Base-by-base conservation (phyloP, 2,797 vertebrate species). In the Molossus molossus region DNA sequence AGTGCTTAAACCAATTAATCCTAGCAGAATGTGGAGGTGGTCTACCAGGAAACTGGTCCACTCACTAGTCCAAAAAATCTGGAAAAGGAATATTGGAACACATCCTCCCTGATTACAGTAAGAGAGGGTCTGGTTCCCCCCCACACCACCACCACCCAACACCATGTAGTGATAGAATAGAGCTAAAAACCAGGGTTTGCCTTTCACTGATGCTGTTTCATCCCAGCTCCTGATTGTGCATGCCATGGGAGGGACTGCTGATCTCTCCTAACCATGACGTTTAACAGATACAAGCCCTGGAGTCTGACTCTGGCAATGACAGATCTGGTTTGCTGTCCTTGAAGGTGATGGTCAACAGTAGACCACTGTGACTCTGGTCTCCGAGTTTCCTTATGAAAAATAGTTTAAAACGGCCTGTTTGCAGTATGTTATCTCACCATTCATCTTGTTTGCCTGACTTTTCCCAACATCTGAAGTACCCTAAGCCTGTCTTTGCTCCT, bases 401-500 rank as follows among this genome's bases (percentile, higher is more conserved):
- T 12, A 2, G 3, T 48, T 96, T 87, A 57, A 45, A 40, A 76
- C 85, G 33, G 10, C 2, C 7, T 69, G 3, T 6, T 82, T 18
- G 4, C 27, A 85, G 3, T 37, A 5, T 70, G 33, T 12, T 75
- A 13, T 8, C 40, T 92, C 58, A 6, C 20, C 15, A 25, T 50
- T 89, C 8, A n/a, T 50, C 62, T 33, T 17, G 6, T 37, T 23
- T 79, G 21, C 5, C 73, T 82, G 14, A 79, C 37, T 86, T 37
- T 5, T 23, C 27, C n/a, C 5, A 13, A 13, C 6, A n/a, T 87
- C 40, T 86, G 33, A 80, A 95, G 23, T 40, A 29, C 62, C 15
- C 65, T 4, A 7, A 93, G 48, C 9, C 53, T 89, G 20, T 86
- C 17, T 92, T 84, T 58, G 37, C 76, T 80, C 76, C 83, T 94